Evolutionary conservation across 2,797 vertebrate genomes (phyloP).

Genomic region (Lindbergichthys nudifrons): DNA sequence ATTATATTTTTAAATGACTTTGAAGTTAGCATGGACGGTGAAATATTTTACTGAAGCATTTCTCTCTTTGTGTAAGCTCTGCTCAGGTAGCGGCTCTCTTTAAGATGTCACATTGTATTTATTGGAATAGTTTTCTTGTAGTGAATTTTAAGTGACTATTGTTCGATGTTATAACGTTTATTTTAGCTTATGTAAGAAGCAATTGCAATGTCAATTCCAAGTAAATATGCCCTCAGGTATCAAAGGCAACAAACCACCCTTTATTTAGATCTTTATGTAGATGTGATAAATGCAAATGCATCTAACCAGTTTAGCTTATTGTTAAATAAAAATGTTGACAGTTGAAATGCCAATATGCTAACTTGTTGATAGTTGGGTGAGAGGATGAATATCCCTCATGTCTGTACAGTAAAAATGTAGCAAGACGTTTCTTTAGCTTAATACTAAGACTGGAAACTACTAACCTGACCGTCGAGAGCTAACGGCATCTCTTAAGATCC

Average conservation of each 20-base stretch:
- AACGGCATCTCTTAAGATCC: background rate
- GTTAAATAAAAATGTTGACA: constrained; percentile 11
- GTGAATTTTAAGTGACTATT: constrained; percentile 65
- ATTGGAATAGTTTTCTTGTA: constrained; percentile 58
- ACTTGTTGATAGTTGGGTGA: constrained; percentile 8
- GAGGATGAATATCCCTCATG: background rate
- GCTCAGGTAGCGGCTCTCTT: constrained; percentile 82
- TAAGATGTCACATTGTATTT: constrained; percentile 76
- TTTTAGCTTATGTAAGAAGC: constrained; percentile 39
- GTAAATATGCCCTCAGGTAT: constrained; percentile 79
- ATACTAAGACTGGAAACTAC: background rate
- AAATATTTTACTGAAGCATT: constrained; percentile 66
- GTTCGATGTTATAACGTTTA: constrained; percentile 34
- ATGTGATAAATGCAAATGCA: constrained; percentile 13
- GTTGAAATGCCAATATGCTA: background rate
- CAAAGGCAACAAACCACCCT: constrained; percentile 52
- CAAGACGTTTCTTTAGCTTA: background rate
- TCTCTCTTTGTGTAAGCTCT: constrained; percentile 75
- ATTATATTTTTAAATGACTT: constrained; percentile 75
- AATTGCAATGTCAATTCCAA: constrained; percentile 43
- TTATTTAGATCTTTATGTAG: constrained; percentile 32
- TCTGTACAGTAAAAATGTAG: constrained; percentile 1
- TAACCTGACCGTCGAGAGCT: background rate
- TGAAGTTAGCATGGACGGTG: constrained; percentile 72
- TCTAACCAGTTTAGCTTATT: constrained; percentile 1